Evolutionary conservation across 2,113 vertebrate genomes (phyloP).

Genomic region (Aspidoscelis tigris): DNA sequence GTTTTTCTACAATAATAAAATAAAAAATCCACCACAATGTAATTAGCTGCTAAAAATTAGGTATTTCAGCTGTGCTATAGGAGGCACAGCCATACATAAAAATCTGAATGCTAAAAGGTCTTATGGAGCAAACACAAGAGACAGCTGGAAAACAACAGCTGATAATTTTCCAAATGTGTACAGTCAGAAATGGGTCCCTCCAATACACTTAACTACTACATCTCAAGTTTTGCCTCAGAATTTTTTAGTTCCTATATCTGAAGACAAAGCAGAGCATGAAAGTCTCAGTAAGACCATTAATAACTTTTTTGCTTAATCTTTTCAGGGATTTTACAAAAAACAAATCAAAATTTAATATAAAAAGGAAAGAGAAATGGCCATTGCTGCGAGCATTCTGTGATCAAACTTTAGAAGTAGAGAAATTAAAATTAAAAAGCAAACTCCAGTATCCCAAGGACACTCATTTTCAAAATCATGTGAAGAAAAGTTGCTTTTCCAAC

Average conservation of each 20-base stretch:
- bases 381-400: slow-evolving; percentile 8
- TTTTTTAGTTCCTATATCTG: no score
- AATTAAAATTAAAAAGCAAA: slow-evolving; percentile 8
- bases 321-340: not conserved
- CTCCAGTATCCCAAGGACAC: not conserved
- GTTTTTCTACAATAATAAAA: no score
- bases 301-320: no score
- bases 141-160: not conserved
- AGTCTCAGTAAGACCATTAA: no score
- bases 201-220: no score
- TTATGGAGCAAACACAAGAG: not conserved
- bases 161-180: not conserved
- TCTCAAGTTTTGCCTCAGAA: no score
- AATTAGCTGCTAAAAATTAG: not conserved
- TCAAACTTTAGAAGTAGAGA: not conserved
- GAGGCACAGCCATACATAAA: not conserved
- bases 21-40: not conserved
- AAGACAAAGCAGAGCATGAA: no score
- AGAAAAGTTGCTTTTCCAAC: not conserved
- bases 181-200: not conserved
- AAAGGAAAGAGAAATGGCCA: slow-evolving; percentile 15
- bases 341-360: slow-evolving; percentile 36
- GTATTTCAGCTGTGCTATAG: not conserved
- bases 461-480: not conserved
- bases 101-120: not conserved